Percentiles rank a stretch among this genome's conserved stretches.
Evolutionary conservation across 2,888 invertebrate genomes (phyloP).

Genomic region (Ligdia adustata): DNA sequence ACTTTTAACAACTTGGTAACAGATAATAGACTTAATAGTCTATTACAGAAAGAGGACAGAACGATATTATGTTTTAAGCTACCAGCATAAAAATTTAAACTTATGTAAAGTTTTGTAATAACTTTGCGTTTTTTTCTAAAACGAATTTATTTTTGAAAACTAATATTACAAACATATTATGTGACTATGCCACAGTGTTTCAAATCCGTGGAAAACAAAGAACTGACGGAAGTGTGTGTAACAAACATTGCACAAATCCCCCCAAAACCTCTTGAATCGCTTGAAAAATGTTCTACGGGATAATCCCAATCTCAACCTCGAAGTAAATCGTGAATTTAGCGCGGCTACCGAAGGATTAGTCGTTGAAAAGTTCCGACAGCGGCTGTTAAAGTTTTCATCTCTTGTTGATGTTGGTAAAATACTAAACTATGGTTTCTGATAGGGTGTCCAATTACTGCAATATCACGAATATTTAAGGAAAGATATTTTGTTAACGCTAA

Average conservation of each 20-base stretch:
- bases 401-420: constrained; percentile 62
- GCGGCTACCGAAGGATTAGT: constrained; percentile 72
- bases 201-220: too few species aligned
- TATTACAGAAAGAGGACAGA: too few species aligned
- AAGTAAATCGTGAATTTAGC: constrained; percentile 79
- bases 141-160: too few species aligned
- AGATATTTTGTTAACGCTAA: background rate
- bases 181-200: too few species aligned
- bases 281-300: constrained; percentile 74
- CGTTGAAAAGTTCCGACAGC: constrained; percentile 65
- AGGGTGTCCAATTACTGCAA: background rate
- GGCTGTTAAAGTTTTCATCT: constrained; percentile 71
- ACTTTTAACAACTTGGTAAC: too few species aligned
- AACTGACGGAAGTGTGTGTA: too few species aligned
- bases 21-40: too few species aligned
- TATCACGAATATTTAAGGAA: background rate
- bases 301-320: constrained; percentile 69
- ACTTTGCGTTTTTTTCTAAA: too few species aligned
- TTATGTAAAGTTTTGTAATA: too few species aligned
- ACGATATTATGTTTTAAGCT: too few species aligned
- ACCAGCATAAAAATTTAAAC: too few species aligned
- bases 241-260: constrained; percentile 67
- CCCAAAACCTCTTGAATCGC: constrained; percentile 47
- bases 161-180: too few species aligned
- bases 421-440: constrained; percentile 3